Evolutionary conservation across 2,113 vertebrate species (phyloP).

Genomic region (Polypterus bichir): DNA sequence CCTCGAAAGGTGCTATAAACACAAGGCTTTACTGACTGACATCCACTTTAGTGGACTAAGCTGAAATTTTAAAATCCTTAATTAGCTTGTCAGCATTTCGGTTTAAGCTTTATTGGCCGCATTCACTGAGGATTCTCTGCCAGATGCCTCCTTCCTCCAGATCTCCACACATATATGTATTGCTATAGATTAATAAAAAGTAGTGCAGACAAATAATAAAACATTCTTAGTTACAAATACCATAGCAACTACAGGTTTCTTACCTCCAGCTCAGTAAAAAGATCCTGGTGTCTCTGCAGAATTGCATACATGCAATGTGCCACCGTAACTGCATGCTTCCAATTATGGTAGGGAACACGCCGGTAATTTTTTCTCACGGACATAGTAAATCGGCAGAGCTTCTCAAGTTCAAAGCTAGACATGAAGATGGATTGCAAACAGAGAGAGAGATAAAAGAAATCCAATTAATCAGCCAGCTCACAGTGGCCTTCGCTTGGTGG

Average conservation of each 20-base stretch:
- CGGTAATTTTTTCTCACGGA: constrained; percentile 96
- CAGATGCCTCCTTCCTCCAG: no score
- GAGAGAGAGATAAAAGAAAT: constrained; percentile 1
- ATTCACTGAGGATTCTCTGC: no score
- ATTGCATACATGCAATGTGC: constrained; percentile 96
- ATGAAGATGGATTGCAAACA: constrained; percentile 10
- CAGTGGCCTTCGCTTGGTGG: accelerated
- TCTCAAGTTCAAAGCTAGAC: constrained; percentile 86
- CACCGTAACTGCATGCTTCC: constrained; percentile 92
- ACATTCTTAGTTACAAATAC: background rate
- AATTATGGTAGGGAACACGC: constrained; percentile 97
- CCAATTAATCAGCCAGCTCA: background rate
- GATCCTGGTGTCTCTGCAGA: constrained; percentile 69
- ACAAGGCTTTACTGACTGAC: no score
- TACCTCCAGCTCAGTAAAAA: constrained; percentile 93
- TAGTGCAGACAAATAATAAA: no score
- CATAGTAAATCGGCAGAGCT: constrained; percentile 94
- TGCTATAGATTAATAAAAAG: no score
- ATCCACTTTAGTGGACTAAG: no score
- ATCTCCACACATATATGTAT: no score
- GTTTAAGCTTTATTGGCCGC: no score
- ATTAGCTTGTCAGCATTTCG: no score
- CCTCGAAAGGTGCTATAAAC: no score
- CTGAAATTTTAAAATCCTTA: no score
- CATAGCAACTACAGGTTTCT: constrained; percentile 16